Conservation (phyloP, 2,113 vertebrate genomes). For the Equus przewalskii region DNA sequence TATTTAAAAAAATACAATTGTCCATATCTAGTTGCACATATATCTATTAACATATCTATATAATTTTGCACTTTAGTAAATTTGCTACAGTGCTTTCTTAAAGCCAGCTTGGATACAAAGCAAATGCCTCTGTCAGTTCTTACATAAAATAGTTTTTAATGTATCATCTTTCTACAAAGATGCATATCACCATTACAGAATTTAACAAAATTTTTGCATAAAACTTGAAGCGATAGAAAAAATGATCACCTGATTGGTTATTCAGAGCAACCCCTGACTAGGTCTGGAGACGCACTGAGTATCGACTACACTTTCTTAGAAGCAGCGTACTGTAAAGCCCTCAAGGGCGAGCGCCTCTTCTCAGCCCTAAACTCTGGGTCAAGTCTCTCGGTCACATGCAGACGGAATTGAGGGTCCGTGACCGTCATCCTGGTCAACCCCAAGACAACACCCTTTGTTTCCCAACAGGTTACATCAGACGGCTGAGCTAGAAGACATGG, state of each 20-base stretch:
- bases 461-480: neutral
- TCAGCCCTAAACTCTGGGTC: conserved; percentile 38
- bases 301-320: neutral
- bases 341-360: conserved; percentile 50
- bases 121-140: conserved; percentile 88
- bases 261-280: conserved; percentile 82
- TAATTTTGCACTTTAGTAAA: conserved; percentile 85
- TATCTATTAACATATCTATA: conserved; percentile 87
- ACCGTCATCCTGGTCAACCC: neutral
- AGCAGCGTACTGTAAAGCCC: conserved; percentile 65
- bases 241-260: conserved; percentile 83
- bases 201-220: conserved; percentile 83
- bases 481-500: neutral
- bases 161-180: conserved; percentile 81
- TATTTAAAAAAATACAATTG: conserved; percentile 92
- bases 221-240: conserved; percentile 85
- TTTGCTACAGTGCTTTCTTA: conserved; percentile 87
- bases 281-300: conserved; percentile 16
- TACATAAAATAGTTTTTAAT: conserved; percentile 87
- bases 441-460: conserved; percentile 56
- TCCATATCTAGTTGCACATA: conserved; percentile 88
- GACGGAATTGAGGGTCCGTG: conserved; percentile 16
- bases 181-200: conserved; percentile 80
- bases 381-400: neutral
- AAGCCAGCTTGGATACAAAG: conserved; percentile 89